Percentiles rank a stretch among this genome's conserved stretches.
These are phyloP conservation scores for Loris lydekkerianus DNA, from an alignment of 2,797 vertebrate genomes.

Conservation along the genomic window DNA sequence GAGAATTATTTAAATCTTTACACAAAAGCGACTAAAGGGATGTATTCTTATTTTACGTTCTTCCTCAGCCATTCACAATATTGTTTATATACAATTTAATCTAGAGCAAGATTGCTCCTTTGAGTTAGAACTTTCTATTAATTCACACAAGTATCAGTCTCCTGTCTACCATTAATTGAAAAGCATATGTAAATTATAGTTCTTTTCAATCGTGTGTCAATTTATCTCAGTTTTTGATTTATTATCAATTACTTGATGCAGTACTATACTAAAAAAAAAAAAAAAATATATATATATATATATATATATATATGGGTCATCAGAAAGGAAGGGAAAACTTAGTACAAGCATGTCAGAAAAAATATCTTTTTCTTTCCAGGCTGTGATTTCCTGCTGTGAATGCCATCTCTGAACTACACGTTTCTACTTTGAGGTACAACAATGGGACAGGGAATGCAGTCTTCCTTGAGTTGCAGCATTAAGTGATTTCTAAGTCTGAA, in stretches of 20 bases:
- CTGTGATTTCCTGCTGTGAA: neutral
- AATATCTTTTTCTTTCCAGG: neutral
- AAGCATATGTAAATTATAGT: neutral
- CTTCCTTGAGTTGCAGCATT: neutral
- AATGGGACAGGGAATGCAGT: accelerated
- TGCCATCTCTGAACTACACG: no score
- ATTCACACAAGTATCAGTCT: neutral
- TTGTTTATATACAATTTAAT: neutral
- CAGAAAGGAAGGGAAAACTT: neutral
- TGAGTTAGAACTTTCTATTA: neutral
- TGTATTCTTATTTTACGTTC: neutral
- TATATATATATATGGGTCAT: neutral
- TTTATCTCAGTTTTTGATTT: neutral
- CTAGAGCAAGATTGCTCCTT: neutral
- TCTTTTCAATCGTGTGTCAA: neutral
- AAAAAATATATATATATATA: neutral
- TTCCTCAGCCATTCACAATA: neutral
- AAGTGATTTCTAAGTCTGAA: neutral
- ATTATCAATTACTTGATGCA: neutral
- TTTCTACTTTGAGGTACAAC: neutral
- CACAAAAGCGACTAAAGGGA: neutral
- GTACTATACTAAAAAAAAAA: neutral
- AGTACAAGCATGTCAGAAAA: neutral
- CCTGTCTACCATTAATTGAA: neutral
- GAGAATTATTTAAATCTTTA: neutral